phyloP scores from a whole-genome alignment of 1,140 invertebrate genomes.

The Ptiloglossa arizonensis region DNA sequence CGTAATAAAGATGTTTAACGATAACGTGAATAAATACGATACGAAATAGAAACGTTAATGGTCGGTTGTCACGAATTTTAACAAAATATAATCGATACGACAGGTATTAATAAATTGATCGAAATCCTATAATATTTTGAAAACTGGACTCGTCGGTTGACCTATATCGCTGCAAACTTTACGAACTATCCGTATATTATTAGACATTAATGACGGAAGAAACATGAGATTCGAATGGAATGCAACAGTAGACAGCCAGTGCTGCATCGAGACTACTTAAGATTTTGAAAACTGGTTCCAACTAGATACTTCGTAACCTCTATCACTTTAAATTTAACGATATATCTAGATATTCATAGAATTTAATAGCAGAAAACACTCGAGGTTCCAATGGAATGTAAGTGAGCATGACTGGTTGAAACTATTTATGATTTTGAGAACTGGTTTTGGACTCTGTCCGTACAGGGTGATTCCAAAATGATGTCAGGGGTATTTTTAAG shows the following conservation, averaged over 20 bases:
- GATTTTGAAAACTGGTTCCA: constrained; percentile 42
- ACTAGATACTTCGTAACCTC: background rate
- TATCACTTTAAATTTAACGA: background rate
- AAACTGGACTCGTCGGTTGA: background rate
- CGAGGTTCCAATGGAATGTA: background rate
- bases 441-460: background rate
- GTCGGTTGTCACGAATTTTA: no score
- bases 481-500: background rate
- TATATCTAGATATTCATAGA: background rate
- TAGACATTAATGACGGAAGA: constrained; percentile 10
- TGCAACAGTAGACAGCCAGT: background rate
- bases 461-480: background rate
- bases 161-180: background rate
- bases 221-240: constrained; percentile 18
- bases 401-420: constrained; percentile 3
- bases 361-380: constrained; percentile 10
- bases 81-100: no score
- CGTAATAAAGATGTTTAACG: no score
- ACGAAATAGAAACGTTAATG: no score
- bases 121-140: no score
- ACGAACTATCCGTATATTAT: background rate
- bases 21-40: no score
- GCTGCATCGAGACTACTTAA: constrained; percentile 5
- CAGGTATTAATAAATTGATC: no score
- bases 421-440: constrained; percentile 27